Percentiles rank a stretch among this genome's conserved stretches.
Evolutionary conservation across 2,888 invertebrate species (phyloP).

Genomic region (Drosophila lacicola): DNA sequence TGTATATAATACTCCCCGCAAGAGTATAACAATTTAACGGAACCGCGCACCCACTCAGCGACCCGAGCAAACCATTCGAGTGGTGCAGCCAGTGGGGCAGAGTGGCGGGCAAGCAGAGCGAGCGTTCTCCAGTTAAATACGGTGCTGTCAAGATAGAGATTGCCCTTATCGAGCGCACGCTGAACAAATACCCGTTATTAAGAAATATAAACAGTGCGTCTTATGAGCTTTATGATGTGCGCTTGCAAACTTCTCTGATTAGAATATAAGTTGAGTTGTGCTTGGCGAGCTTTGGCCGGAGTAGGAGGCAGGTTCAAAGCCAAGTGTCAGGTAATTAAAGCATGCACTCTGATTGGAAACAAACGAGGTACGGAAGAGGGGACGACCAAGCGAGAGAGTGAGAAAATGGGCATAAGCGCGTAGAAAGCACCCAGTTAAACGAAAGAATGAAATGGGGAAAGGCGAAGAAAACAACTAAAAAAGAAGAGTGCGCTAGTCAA

Average conservation of each 20-base stretch:
- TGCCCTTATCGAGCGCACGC: constrained; percentile 45
- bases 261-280: constrained; percentile 26
- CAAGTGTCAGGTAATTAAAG: constrained; percentile 41
- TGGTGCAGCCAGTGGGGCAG: no score
- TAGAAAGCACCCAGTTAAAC: constrained; percentile 43
- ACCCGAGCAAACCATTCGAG: no score
- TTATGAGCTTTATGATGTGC: constrained; percentile 47
- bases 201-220: constrained; percentile 64
- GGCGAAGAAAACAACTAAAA: constrained; percentile 38
- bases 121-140: constrained; percentile 14
- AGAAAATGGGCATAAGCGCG: constrained; percentile 37
- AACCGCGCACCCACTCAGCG: no score
- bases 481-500: constrained; percentile 8
- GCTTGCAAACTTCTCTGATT: constrained; percentile 35
- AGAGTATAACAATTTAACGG: no score
- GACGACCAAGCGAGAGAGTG: not conserved
- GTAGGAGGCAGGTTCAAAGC: constrained; percentile 52
- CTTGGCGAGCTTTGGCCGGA: constrained; percentile 2
- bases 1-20: no score
- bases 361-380: not conserved
- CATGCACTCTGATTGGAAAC: constrained; percentile 32
- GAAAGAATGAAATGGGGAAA: constrained; percentile 40
- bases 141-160: constrained; percentile 62
- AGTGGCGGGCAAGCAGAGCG: no score
- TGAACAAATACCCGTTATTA: constrained; percentile 61